phyloP scores from a whole-genome alignment of 2,888 invertebrate genomes.

The Cyclophora albipunctata region DNA sequence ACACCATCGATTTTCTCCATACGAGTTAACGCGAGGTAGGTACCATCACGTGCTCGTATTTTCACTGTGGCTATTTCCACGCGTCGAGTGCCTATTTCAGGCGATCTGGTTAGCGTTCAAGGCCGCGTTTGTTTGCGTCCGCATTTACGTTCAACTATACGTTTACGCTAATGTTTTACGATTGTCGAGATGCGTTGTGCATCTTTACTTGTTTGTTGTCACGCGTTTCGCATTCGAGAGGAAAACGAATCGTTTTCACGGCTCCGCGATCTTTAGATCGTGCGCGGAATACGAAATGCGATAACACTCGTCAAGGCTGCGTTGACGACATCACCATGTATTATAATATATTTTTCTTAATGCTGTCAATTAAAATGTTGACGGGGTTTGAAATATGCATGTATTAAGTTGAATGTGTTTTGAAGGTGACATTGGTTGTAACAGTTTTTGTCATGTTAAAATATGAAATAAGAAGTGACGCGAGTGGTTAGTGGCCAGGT shows the following conservation, averaged over 20 bases:
- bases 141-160: slow-evolving; percentile 40
- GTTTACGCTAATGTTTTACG: slow-evolving; percentile 44
- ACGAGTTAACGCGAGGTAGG: slow-evolving; percentile 67
- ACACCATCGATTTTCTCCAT: slow-evolving; percentile 72
- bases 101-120: slow-evolving; percentile 69
- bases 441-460: slow-evolving; percentile 6
- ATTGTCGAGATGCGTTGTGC: slow-evolving; percentile 36
- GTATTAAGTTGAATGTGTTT: slow-evolving; percentile 3
- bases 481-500: slow-evolving; percentile 30
- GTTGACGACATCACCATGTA: slow-evolving; percentile 15
- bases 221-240: slow-evolving; percentile 35
- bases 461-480: slow-evolving; percentile 7
- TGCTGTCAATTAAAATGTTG: slow-evolving; percentile 17
- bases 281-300: slow-evolving; percentile 49
- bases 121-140: slow-evolving; percentile 67
- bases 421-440: slow-evolving; percentile 16
- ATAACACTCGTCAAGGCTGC: slow-evolving; percentile 40
- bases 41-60: slow-evolving; percentile 69
- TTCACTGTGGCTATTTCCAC: slow-evolving; percentile 68
- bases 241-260: slow-evolving; percentile 58
- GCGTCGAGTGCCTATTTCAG: slow-evolving; percentile 58
- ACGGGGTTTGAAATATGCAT: slow-evolving; percentile 8
- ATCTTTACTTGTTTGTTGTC: slow-evolving; percentile 33
- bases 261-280: slow-evolving; percentile 42
- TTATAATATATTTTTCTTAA: slow-evolving; percentile 15